Evolutionary conservation across 53 echinoderm and acorn worm species (phyloP).

Genomic region (Paelopatides confundens): DNA sequence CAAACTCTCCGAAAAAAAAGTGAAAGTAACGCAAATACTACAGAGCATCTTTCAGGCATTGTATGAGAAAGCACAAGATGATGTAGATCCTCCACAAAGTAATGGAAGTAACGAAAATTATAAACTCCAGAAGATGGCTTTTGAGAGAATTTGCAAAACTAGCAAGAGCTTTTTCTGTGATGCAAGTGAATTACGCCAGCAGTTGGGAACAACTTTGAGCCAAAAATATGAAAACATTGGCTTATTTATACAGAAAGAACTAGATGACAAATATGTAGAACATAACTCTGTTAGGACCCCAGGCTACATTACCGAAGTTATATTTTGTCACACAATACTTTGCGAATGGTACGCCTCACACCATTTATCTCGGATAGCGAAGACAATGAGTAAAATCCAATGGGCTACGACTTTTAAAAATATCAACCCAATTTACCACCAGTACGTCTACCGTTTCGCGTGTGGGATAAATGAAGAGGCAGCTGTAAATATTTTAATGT

Average conservation of each 20-base stretch:
- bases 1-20: not conserved
- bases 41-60: not conserved
- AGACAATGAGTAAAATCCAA: too few relatives aligned
- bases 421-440: not conserved
- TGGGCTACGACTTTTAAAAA: not conserved
- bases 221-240: not conserved
- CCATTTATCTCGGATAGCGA: not conserved
- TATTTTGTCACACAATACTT: not conserved
- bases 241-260: not conserved
- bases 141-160: too few relatives aligned
- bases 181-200: too few relatives aligned
- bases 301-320: not conserved
- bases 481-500: not conserved
- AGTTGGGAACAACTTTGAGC: not conserved
- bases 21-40: not conserved
- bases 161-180: too few relatives aligned
- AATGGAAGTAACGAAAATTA: too few relatives aligned
- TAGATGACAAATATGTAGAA: too few relatives aligned
- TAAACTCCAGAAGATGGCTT: too few relatives aligned
- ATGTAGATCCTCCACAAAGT: too few relatives aligned
- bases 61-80: not conserved
- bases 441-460: not conserved
- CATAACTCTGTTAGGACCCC: too few relatives aligned
- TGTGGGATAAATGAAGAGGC: not conserved
- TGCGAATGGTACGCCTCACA: slow-evolving; percentile 6